Conservation (phyloP, 2,888 invertebrate species). For the Sinohyriopsis cumingii region DNA sequence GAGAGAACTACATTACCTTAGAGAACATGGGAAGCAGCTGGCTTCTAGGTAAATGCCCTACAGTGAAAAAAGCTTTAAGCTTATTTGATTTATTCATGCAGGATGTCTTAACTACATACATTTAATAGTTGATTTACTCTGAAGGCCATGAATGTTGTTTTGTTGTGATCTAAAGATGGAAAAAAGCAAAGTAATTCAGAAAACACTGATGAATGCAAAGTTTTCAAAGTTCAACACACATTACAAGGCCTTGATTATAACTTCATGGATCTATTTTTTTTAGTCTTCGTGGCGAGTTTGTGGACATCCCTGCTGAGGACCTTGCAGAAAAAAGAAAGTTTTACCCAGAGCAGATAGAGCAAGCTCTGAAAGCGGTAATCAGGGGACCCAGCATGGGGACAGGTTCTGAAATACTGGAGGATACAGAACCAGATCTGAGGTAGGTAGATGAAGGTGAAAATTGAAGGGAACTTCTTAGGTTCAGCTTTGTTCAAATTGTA, state of each 20-base stretch:
- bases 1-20: slow-evolving; percentile 86
- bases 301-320: slow-evolving; percentile 79
- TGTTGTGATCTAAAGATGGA: not conserved
- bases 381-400: slow-evolving; percentile 34
- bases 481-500: not conserved
- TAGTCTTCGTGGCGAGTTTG: slow-evolving; percentile 88
- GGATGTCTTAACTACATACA: not conserved
- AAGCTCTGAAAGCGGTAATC: slow-evolving; percentile 76
- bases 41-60: slow-evolving; percentile 82
- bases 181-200: slow-evolving; percentile 2
- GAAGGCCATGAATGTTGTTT: too few species aligned
- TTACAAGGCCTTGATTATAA: not conserved
- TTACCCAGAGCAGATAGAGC: slow-evolving; percentile 72
- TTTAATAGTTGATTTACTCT: too few species aligned
- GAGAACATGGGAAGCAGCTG: slow-evolving; percentile 91
- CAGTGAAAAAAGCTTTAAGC: slow-evolving; percentile 23
- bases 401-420: slow-evolving; percentile 78
- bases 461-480: not conserved
- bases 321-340: slow-evolving; percentile 51
- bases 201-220: not conserved
- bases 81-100: not conserved
- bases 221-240: not conserved
- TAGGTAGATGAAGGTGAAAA: slow-evolving; percentile 57
- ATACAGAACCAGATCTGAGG: slow-evolving; percentile 89
- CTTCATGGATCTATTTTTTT: not conserved